These are phyloP conservation scores for Trachythela sp. DNA, from an alignment of 64 coral and sea anemone species.

Conservation along the genomic window DNA sequence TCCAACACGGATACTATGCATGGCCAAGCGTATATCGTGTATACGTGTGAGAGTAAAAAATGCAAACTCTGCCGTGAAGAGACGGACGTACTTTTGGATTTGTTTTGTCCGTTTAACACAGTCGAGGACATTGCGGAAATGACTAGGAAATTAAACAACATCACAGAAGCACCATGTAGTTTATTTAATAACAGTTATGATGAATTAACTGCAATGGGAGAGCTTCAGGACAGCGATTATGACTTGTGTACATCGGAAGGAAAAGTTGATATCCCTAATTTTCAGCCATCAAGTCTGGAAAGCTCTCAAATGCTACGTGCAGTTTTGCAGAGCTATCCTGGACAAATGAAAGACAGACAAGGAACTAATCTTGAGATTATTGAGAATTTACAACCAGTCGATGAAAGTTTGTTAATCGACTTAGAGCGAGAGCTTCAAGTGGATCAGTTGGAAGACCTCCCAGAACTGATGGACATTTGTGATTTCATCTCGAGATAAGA, in stretches of 20 bases:
- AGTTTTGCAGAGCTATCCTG: neutral
- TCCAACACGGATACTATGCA: neutral
- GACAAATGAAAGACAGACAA: neutral
- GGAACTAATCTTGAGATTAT: neutral
- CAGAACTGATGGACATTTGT: neutral
- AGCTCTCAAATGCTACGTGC: neutral
- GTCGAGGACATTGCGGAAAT: neutral
- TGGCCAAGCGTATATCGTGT: neutral
- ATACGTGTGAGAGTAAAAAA: neutral
- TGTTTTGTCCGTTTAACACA: slow-evolving; percentile 3
- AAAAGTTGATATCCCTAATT: neutral
- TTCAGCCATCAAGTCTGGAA: neutral
- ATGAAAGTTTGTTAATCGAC: neutral
- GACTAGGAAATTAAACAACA: neutral
- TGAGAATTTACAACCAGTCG: neutral
- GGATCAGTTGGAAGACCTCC: neutral
- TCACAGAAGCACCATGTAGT: neutral
- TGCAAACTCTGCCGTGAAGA: neutral
- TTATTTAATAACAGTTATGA: neutral
- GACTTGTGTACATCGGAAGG: neutral
- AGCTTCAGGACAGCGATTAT: neutral
- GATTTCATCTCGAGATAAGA: neutral
- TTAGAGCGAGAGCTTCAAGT: neutral
- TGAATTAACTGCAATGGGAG: neutral
- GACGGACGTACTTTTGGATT: slow-evolving; percentile 6